Conservation (phyloP, 2,797 vertebrate genomes). For the Brachymystax lenok region DNA sequence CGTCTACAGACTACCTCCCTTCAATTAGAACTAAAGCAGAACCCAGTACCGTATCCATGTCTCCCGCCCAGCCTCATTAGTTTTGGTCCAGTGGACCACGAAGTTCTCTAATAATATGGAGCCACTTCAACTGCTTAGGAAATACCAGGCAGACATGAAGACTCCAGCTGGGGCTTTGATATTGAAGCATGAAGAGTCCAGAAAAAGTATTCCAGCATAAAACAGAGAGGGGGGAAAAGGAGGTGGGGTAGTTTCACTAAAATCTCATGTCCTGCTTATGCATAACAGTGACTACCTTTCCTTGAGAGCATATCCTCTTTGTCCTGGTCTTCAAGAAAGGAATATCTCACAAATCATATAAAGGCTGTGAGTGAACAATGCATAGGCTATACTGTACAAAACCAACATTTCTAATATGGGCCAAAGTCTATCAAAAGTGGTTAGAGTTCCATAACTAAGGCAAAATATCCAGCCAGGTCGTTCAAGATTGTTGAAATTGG, state of each 20-base stretch:
- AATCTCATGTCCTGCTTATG: too few relatives aligned
- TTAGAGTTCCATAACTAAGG: neutral
- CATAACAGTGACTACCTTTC: neutral
- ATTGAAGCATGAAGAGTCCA: slow-evolving; percentile 16
- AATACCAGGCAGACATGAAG: slow-evolving; percentile 7
- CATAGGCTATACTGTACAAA: too few relatives aligned
- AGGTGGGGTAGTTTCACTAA: too few relatives aligned
- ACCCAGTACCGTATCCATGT: neutral
- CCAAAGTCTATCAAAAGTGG: too few relatives aligned
- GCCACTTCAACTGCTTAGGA: neutral
- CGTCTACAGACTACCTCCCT: neutral
- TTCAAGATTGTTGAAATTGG: too few relatives aligned
- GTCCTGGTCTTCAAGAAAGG: too few relatives aligned
- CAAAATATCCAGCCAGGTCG: too few relatives aligned
- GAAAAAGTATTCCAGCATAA: slow-evolving; percentile 7
- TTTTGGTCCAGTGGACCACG: neutral
- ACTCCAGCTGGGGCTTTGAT: slow-evolving; percentile 45
- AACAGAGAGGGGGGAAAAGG: slow-evolving; percentile 26
- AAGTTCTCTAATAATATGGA: neutral
- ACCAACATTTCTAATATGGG: too few relatives aligned
- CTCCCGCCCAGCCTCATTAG: neutral
- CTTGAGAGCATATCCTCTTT: too few relatives aligned
- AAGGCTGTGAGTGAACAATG: too few relatives aligned
- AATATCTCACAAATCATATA: too few relatives aligned
- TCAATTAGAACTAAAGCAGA: neutral